Base-by-base conservation (phyloP, 2,888 invertebrate species). In the Invenusta paracnida region DNA sequence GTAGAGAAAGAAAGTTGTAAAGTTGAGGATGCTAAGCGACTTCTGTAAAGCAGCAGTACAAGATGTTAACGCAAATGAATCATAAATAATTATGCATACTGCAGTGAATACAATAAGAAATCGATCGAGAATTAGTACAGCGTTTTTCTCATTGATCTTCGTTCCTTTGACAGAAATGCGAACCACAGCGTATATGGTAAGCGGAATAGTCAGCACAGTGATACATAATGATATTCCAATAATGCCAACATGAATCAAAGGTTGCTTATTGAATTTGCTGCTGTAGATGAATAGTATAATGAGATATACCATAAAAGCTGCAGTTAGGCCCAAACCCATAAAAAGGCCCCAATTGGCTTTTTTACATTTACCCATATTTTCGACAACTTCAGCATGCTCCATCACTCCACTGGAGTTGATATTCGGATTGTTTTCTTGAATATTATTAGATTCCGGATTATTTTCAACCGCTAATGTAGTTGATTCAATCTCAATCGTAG, bases 181-280 rank as follows among this genome's bases (percentile, higher is more conserved):
- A 23, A 73, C 27, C 17, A 23, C 73, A 73, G 73, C 73, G 27
- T 73, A 73, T 13, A 73, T 73, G 25, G 73, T 73, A 23, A 73
- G 73, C 5, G 73, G 73, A 73, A 73, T 73, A 23, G 73, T 73
- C 2, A 23, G 2, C 73, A 73, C 17, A 5, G 73, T 73, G 25
- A 73, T 73, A 23, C 73, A 73, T 23, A 73, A 25, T 13, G 73
- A 73, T 13, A 73, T 73, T 2, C 73, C 73, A 73, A 5, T 73
- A n/a, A 73, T 73, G 73, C 73, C 73, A 25, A 73, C 73, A 73
- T 73, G 73, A 25, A 73, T 73, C 25, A 73, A 73, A 23, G 73
- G 73, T 5, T 73, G 73, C 23, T 73, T 73, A 25, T 73, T n/a
- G 23, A 73, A 73, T 25, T 73, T 73, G 25, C 73, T 73, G 73